phyloP scores from a whole-genome alignment of 53 echinoderm and acorn worm genomes.

The Apostichopus leukothele region DNA sequence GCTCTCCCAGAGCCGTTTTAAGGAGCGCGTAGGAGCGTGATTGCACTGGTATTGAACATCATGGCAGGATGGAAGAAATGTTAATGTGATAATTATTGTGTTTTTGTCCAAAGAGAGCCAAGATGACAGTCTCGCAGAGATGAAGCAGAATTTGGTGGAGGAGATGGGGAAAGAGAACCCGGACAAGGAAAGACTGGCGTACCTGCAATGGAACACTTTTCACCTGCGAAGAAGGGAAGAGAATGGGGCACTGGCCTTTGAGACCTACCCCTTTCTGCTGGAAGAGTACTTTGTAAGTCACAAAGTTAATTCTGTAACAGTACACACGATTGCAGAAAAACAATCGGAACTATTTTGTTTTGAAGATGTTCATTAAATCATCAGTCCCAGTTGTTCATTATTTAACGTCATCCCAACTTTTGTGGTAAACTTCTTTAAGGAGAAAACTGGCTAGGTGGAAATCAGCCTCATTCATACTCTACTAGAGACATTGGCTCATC shows the following conservation, averaged over 20 bases:
- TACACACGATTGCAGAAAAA: no score
- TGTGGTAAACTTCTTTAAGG: no score
- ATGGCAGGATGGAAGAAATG: neutral
- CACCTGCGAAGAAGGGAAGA: neutral
- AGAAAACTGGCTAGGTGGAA: no score
- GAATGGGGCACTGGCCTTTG: constrained; percentile 4
- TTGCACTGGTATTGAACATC: neutral
- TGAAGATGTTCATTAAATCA: no score
- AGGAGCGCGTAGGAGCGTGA: neutral
- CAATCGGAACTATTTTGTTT: no score
- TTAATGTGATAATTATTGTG: constrained; percentile 6
- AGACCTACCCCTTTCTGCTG: constrained; percentile 2
- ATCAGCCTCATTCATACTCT: no score
- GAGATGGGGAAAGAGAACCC: constrained; percentile 7
- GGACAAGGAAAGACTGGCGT: neutral
- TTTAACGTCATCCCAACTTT: no score
- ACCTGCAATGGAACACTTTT: neutral
- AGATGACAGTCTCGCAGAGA: constrained; percentile 2
- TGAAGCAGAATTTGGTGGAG: neutral
- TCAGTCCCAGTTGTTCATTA: no score
- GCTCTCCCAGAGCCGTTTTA: neutral
- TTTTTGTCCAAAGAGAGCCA: constrained; percentile 3
- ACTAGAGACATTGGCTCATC: no score
- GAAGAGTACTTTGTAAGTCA: neutral
- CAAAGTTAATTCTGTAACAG: neutral